Conservation (phyloP, 1,140 invertebrate species). For the Liolophura sinensis region DNA sequence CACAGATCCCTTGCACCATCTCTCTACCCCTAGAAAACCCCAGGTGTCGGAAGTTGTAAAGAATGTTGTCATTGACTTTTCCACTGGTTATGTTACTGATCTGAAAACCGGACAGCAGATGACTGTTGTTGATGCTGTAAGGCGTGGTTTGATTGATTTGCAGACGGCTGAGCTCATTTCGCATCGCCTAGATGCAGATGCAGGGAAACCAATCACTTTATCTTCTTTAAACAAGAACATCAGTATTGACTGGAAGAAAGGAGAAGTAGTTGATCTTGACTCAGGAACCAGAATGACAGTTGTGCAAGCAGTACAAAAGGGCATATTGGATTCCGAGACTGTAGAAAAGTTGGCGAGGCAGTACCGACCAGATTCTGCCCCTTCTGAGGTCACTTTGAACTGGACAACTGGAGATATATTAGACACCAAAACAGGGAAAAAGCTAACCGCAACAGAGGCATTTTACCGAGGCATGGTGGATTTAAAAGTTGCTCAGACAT, state of each 20-base stretch:
- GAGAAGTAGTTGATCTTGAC: slow-evolving; percentile 75
- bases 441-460: slow-evolving; percentile 76
- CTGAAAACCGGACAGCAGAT: slow-evolving; percentile 56
- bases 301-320: slow-evolving; percentile 80
- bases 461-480: slow-evolving; percentile 75
- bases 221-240: slow-evolving; percentile 30
- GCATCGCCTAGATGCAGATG: too few relatives aligned
- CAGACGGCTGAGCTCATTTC: too few relatives aligned
- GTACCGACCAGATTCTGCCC: slow-evolving; percentile 65
- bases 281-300: slow-evolving; percentile 78
- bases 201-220: background rate
- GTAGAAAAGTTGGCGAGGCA: slow-evolving; percentile 66
- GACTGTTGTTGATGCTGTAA: slow-evolving; percentile 80
- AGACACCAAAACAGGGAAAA: slow-evolving; percentile 78
- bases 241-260: slow-evolving; percentile 44
- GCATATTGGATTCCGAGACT: slow-evolving; percentile 82
- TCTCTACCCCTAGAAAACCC: too few relatives aligned
- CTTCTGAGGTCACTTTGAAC: slow-evolving; percentile 47
- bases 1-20: too few relatives aligned
- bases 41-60: too few relatives aligned
- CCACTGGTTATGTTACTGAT: too few relatives aligned
- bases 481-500: slow-evolving; percentile 31
- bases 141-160: slow-evolving; percentile 76
- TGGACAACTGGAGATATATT: slow-evolving; percentile 53
- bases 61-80: too few relatives aligned